Percentiles rank a stretch among this genome's conserved stretches.
These are phyloP conservation scores for Cirrhinus molitorella DNA, from an alignment of 2,797 vertebrate genomes.

Conservation along the genomic window DNA sequence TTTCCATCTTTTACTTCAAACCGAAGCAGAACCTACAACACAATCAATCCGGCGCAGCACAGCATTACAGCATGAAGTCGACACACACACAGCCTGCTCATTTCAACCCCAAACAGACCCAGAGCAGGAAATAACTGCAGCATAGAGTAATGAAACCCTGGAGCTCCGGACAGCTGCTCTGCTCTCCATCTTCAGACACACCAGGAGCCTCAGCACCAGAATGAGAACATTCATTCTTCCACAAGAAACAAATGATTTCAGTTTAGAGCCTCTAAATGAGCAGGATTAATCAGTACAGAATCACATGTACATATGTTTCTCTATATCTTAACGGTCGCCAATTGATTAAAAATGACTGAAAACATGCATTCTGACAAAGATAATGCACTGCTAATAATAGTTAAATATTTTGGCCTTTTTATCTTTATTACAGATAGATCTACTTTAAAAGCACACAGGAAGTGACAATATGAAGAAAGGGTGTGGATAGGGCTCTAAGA, in stretches of 20 bases:
- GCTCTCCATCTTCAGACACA: constrained; percentile 3
- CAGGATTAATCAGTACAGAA: background rate
- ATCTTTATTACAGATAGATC: background rate
- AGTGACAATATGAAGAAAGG: background rate
- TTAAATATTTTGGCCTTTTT: background rate
- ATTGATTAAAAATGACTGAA: background rate
- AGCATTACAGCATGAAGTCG: background rate
- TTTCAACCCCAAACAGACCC: constrained; percentile 49
- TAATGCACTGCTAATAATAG: background rate
- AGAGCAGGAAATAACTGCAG: constrained; percentile 66
- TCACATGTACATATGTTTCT: background rate
- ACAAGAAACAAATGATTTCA: background rate
- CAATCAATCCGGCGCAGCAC: background rate
- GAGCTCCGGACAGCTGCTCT: constrained; percentile 44
- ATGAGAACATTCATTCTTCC: background rate
- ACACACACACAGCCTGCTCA: constrained; percentile 26
- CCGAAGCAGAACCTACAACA: background rate
- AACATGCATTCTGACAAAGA: background rate
- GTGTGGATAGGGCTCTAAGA: background rate
- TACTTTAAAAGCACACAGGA: background rate
- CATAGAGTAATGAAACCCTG: constrained; percentile 62
- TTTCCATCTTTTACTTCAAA: background rate
- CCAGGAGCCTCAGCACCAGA: background rate
- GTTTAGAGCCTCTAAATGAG: background rate
- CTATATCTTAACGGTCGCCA: too few relatives aligned